A percentile compares a stretch with the other conserved stretches of the same genome.
These are phyloP conservation scores for Rana temporaria DNA, from an alignment of 2,113 vertebrate genomes.

Conservation along the genomic window DNA sequence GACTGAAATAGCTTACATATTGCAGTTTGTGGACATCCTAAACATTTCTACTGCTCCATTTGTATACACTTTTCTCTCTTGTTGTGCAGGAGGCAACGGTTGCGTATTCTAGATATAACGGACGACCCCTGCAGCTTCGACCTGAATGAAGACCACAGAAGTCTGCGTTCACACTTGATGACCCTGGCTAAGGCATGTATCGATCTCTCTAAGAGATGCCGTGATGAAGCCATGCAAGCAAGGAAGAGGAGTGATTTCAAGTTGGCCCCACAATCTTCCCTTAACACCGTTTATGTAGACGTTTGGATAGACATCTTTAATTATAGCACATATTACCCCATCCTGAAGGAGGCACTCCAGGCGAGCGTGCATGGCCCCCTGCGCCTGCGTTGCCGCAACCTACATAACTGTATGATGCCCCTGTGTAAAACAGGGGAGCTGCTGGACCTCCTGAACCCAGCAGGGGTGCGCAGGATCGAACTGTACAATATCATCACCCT, in stretches of 20 bases:
- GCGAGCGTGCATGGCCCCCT: slow-evolving; percentile 64
- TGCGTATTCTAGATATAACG: slow-evolving; percentile 75
- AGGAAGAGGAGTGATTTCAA: slow-evolving; percentile 44
- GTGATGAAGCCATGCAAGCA: slow-evolving; percentile 28
- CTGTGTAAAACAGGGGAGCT: slow-evolving; percentile 74
- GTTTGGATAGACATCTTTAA: slow-evolving; percentile 86
- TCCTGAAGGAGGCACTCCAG: slow-evolving; percentile 77
- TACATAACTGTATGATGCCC: slow-evolving; percentile 84
- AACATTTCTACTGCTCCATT: too few species aligned
- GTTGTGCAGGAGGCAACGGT: slow-evolving; percentile 56
- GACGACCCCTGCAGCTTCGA: slow-evolving; percentile 64
- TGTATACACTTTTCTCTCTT: neutral
- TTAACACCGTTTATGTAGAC: slow-evolving; percentile 61
- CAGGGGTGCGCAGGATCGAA: slow-evolving; percentile 78
- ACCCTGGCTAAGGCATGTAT: slow-evolving; percentile 81
- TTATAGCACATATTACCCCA: slow-evolving; percentile 82
- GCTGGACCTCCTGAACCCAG: slow-evolving; percentile 74
- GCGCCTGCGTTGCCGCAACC: slow-evolving; percentile 82
- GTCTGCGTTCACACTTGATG: slow-evolving; percentile 86
- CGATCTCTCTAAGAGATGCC: slow-evolving; percentile 72
- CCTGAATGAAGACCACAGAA: slow-evolving; percentile 76
- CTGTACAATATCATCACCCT: slow-evolving; percentile 85
- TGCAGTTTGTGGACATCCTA: too few species aligned
- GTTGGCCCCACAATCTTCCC: rapidly evolving
- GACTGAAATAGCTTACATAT: too few species aligned